phyloP scores from a whole-genome alignment of 2,797 vertebrate species.

The Vultur gryphus region DNA sequence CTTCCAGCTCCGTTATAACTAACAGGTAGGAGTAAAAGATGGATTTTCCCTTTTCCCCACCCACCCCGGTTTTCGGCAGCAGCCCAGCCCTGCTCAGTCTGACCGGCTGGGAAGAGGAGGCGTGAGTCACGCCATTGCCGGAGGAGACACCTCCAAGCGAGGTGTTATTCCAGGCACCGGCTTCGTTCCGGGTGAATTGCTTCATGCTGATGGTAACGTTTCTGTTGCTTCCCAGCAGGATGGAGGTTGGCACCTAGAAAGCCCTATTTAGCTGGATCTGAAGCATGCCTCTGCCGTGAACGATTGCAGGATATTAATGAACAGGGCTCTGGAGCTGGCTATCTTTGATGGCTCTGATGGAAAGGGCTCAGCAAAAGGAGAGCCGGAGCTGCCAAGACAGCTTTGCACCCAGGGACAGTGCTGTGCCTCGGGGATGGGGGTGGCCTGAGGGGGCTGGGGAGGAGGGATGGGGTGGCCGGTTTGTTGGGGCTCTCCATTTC shows the following conservation, averaged over 20 bases:
- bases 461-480: not conserved
- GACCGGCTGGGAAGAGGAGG: not conserved
- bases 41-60: not conserved
- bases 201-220: not conserved
- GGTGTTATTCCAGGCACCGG: not conserved
- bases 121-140: rapidly evolving
- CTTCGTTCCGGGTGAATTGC: not conserved
- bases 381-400: not conserved
- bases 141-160: not conserved
- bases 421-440: not conserved
- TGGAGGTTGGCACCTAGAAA: no score
- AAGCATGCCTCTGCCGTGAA: not conserved
- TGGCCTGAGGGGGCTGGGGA: not conserved
- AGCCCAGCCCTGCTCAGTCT: not conserved
- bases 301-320: not conserved
- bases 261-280: not conserved
- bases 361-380: not conserved
- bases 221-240: not conserved
- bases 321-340: not conserved
- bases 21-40: not conserved
- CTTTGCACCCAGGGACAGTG: no score
- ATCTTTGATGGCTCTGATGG: not conserved
- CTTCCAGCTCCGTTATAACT: not conserved
- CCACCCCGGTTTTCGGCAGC: rapidly evolving
- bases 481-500: not conserved